phyloP scores from a whole-genome alignment of 2,888 invertebrate species.

The Dugesia japonica region DNA sequence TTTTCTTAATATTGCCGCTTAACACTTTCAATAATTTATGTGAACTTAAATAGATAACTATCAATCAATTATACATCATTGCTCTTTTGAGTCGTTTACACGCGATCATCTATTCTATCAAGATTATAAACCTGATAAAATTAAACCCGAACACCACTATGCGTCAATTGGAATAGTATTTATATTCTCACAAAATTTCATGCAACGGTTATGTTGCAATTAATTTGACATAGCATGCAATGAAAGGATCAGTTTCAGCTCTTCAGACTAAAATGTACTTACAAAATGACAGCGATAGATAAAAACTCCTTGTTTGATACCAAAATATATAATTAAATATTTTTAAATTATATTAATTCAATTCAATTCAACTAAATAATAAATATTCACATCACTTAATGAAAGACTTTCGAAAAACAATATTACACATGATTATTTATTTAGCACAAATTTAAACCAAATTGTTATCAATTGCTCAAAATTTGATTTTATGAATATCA shows the following conservation, averaged over 20 bases:
- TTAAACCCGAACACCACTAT: neutral
- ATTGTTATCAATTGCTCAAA: no score
- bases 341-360: no score
- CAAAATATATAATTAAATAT: no score
- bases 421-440: no score
- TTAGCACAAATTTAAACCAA: no score
- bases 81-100: neutral
- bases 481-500: no score
- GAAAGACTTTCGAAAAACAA: no score
- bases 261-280: neutral
- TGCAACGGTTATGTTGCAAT: neutral
- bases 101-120: neutral
- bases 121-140: conserved; percentile 4
- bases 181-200: neutral
- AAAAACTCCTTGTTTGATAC: neutral
- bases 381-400: no score
- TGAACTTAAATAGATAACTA: neutral
- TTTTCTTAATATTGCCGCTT: neutral
- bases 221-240: conserved; percentile 7
- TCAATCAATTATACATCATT: neutral
- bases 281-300: neutral
- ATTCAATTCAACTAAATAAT: no score
- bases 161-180: neutral
- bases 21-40: neutral
- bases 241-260: neutral